Conservation (phyloP, 2,888 invertebrate species). For the Campaea margaritaria region DNA sequence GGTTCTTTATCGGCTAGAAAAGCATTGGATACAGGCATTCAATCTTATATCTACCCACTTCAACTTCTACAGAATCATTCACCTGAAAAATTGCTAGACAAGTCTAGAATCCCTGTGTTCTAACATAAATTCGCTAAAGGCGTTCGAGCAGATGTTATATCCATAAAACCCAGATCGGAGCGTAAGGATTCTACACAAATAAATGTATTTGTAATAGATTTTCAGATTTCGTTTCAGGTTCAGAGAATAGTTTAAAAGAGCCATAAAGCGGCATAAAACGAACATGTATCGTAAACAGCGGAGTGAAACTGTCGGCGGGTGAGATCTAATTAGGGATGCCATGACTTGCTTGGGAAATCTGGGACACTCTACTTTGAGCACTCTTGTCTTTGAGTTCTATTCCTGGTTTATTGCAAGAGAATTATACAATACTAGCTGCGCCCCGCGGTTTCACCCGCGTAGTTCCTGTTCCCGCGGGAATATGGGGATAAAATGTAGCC, state of each 20-base stretch:
- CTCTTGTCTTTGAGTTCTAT: too few species aligned
- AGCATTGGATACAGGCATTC: too few species aligned
- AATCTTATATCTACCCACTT: background rate
- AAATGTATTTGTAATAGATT: constrained; percentile 22
- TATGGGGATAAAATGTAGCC: too few species aligned
- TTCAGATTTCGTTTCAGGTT: constrained; percentile 4
- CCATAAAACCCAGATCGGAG: constrained; percentile 14
- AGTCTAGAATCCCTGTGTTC: constrained; percentile 12
- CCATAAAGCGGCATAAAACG: constrained; percentile 4
- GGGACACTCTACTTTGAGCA: background rate
- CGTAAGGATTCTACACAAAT: background rate
- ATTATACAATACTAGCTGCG: too few species aligned
- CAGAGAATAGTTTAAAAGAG: constrained; percentile 7
- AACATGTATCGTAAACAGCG: constrained; percentile 4
- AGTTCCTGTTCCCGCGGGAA: too few species aligned
- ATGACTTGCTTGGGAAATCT: background rate
- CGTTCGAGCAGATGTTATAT: constrained; percentile 17
- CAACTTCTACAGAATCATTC: constrained; percentile 1
- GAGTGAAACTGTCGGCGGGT: constrained; percentile 1
- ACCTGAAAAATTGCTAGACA: constrained; percentile 7
- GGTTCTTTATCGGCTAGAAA: too few species aligned
- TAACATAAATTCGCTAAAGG: constrained; percentile 16
- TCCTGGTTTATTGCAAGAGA: too few species aligned
- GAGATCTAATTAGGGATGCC: constrained; percentile 6
- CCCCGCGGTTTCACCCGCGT: too few species aligned